Percentiles rank a stretch among this genome's conserved stretches.
phyloP scores from a whole-genome alignment of 2,888 invertebrate species.

The Noctua janthina region DNA sequence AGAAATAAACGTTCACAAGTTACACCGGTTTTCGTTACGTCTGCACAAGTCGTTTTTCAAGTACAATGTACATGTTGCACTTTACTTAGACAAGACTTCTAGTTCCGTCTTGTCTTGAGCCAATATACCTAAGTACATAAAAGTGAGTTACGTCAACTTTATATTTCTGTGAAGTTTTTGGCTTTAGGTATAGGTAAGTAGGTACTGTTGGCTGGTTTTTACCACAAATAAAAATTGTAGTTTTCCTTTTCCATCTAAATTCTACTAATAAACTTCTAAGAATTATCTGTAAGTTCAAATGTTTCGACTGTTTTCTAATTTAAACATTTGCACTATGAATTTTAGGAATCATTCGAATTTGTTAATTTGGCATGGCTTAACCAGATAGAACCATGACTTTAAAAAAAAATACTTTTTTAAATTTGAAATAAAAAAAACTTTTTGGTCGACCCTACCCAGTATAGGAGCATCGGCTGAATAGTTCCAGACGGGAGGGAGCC shows the following conservation, averaged over 20 bases:
- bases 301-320: not conserved
- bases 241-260: not conserved
- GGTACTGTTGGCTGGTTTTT: not conserved
- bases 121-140: not conserved
- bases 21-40: constrained; percentile 52
- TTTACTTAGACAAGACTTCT: constrained; percentile 39
- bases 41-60: constrained; percentile 37
- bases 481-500: constrained; percentile 80
- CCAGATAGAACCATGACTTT: not conserved
- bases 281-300: not conserved
- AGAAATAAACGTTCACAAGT: constrained; percentile 48
- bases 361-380: not conserved
- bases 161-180: not conserved
- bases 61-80: constrained; percentile 37
- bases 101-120: constrained; percentile 40
- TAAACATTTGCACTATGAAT: not conserved
- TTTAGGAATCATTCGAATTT: not conserved
- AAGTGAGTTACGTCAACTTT: constrained; percentile 11
- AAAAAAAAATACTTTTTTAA: not conserved
- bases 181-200: not conserved
- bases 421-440: not conserved
- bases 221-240: not conserved
- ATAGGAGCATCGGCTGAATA: constrained; percentile 79
- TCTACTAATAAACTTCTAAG: not conserved
- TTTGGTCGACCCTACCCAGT: constrained; percentile 61